Conservation (phyloP, 2,113 vertebrate species). For the Orcinus orca region DNA sequence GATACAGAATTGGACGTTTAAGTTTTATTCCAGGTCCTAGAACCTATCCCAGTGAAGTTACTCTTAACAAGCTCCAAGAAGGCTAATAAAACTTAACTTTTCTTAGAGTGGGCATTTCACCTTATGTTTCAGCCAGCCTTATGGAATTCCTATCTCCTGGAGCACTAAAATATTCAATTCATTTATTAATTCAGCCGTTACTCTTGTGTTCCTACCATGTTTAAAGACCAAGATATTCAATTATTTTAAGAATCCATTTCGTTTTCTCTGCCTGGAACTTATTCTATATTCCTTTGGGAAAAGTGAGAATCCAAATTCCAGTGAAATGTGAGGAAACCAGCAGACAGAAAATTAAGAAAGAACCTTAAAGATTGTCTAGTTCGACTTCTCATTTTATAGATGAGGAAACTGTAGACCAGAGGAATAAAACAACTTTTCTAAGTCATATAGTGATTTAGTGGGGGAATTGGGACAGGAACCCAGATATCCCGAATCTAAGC, state of each 20-base stretch:
- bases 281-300: neutral
- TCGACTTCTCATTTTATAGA: neutral
- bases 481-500: neutral
- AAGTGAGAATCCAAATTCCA: neutral
- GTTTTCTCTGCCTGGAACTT: neutral
- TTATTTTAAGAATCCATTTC: neutral
- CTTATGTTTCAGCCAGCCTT: neutral
- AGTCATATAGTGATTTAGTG: neutral
- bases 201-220: neutral
- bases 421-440: neutral
- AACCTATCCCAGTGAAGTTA: neutral
- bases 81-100: neutral
- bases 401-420: neutral
- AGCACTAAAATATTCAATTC: neutral
- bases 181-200: neutral
- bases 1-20: neutral
- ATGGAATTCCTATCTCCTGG: neutral
- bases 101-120: neutral
- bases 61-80: neutral
- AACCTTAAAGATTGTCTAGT: neutral
- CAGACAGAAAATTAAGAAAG: neutral
- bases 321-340: neutral
- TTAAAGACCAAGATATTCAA: neutral
- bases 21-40: neutral
- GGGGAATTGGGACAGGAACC: rapidly evolving